Evolutionary conservation across 2,797 vertebrate species (phyloP).

Genomic region (Sus cebifrons): DNA sequence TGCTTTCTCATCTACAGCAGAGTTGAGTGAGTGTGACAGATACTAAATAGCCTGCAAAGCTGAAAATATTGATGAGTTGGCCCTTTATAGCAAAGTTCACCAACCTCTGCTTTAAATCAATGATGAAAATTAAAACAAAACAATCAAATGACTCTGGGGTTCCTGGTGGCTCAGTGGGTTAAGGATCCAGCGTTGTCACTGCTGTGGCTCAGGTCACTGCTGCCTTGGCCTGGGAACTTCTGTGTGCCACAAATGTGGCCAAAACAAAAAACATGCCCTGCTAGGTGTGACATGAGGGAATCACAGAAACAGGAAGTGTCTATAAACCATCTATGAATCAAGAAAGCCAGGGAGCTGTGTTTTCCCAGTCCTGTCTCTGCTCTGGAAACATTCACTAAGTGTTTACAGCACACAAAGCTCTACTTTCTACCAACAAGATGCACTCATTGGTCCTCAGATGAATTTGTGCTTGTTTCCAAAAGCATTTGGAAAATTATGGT

Average conservation of each 20-base stretch:
- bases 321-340: neutral
- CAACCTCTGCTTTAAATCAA: neutral
- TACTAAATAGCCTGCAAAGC: neutral
- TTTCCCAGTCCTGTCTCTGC: neutral
- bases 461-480: neutral
- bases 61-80: neutral
- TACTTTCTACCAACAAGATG: neutral
- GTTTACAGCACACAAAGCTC: neutral
- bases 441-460: neutral
- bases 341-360: neutral
- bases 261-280: neutral
- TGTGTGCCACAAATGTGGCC: too few species aligned
- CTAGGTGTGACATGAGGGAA: neutral
- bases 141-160: neutral
- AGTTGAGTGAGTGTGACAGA: neutral
- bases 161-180: too few species aligned
- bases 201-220: too few species aligned
- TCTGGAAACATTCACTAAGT: neutral
- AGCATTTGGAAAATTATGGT: neutral
- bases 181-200: too few species aligned
- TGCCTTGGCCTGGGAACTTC: too few species aligned
- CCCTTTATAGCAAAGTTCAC: neutral
- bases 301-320: neutral
- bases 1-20: neutral
- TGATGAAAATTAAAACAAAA: neutral